Percentiles rank a stretch among this genome's conserved stretches.
These are phyloP conservation scores for Benthosema pterotum DNA, from an alignment of 2,797 vertebrate species.

Conservation along the genomic window DNA sequence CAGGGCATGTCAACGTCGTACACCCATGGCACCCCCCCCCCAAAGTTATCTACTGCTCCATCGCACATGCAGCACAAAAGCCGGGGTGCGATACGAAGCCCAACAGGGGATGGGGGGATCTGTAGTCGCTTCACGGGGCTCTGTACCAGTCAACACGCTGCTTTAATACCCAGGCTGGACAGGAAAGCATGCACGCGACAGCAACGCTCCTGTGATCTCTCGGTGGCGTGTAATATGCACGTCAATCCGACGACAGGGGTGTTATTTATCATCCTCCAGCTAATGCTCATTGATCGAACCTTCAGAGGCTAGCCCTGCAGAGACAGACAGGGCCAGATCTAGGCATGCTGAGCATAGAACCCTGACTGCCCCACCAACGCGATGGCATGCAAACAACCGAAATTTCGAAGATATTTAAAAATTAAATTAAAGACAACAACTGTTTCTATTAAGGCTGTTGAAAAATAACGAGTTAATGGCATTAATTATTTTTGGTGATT, in stretches of 20 bases:
- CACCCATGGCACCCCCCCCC: slow-evolving; percentile 15
- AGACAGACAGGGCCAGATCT: too few relatives aligned
- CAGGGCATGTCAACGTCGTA: slow-evolving; percentile 47
- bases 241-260: slow-evolving; percentile 59
- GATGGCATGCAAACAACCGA: too few relatives aligned
- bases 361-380: too few relatives aligned
- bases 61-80: slow-evolving; percentile 22
- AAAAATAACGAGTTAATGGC: too few relatives aligned
- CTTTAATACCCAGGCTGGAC: neutral
- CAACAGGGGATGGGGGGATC: slow-evolving; percentile 24
- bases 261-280: slow-evolving; percentile 68
- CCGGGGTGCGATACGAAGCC: slow-evolving; percentile 15
- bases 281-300: slow-evolving; percentile 69
- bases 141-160: slow-evolving; percentile 29
- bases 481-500: too few relatives aligned
- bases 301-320: slow-evolving; percentile 32
- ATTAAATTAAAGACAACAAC: too few relatives aligned
- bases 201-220: slow-evolving; percentile 29
- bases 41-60: slow-evolving; percentile 53
- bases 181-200: slow-evolving; percentile 7
- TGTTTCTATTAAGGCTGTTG: too few relatives aligned
- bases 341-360: too few relatives aligned
- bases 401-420: too few relatives aligned
- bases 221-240: slow-evolving; percentile 50
- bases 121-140: slow-evolving; percentile 25